Base-by-base conservation (phyloP, 2,113 vertebrate genomes). In the Cricetomys ansorgei region DNA sequence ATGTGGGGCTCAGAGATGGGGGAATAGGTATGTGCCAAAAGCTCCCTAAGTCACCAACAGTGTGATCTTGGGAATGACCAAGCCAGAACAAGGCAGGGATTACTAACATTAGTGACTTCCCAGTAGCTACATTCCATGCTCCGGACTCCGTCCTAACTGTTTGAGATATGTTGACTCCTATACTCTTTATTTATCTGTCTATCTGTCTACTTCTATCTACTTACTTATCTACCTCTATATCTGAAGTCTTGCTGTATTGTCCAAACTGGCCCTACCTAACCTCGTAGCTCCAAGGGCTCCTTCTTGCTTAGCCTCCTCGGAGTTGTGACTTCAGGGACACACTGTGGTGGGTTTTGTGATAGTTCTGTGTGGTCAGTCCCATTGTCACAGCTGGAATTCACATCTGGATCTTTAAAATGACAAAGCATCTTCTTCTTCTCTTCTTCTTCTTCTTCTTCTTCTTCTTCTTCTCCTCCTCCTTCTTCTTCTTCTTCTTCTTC, bases 341-440 rank as follows among this genome's bases (percentile, higher is more conserved):
- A 34, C 21, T 29, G 6, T 40, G 23, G 80, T 62, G 31, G 62
- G 12, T 86, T 65, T 80, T 27, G 13, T 17, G 43, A 43, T 7
- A 53, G 29, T 80, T 83, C 9, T 50, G 21, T 62, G 48, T 59
- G 85, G 21, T 81, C 16, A 65, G 45, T 55, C 25, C 17, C 17
- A 0, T 5, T 85, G 55, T 79, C 53, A 81, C 40, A 43, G 79
- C n/a, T 65, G 79, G 67, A 75, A 43, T 45, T 93, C 50, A 62
- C 13, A 65, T 27, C 37, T 25, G 69, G 75, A 37, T 85, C 73
- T 84, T 96, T n/a, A 11, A 95, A 70, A 92, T n/a, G 43, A 17
- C 55, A 69, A 79, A 87, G 34, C n/a, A n/a, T n/a, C n/a, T n/a
- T n/a, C n/a, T n/a, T n/a, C n/a, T n/a, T n/a, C n/a, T n/a, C n/a